Evolutionary conservation across 2,888 invertebrate genomes (phyloP), one percentile per base, ranked within the genome.

Genomic region (Druceiella hillmani): DNA sequence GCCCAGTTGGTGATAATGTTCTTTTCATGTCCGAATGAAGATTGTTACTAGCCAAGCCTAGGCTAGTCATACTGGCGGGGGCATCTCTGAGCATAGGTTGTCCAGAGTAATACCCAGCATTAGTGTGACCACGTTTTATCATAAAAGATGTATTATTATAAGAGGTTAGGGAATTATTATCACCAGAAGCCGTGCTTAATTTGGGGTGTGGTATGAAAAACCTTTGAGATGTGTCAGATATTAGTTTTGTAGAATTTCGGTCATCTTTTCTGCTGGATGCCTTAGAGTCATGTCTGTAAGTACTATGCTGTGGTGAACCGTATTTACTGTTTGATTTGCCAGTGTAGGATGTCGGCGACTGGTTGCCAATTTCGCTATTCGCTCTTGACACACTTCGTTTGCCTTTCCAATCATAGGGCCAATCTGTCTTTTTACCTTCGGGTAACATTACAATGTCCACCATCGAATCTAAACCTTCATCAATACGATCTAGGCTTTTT

Each of bases 401-500:
- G 44, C 69, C 68, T 36, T 68, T 53, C 49, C 60, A 61, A 38
- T 67, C 68, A 38, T 68, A 70, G 17, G 68, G 60, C 64, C 66
- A 66, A 2, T 56, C 49, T 0, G 61, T 55, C 41, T 65, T 67
- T 28, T 62, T 67, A 3, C 75, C 72, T 39, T 77, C 74, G 3
- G 72, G 63, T n/a, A 79, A 73, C 44, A 83, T 70, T 1, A 84
- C 78, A 22, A 85, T 81, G 51, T 82, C 79, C 1, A 83, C 79
- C 74, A 84, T 78, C 0, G 83, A 75, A 52, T 83, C 78, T 14
- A 87, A 57, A 11, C 84, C 79, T 55, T 77, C 79, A 54, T 87
- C 86, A 26, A 88, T 81, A 39, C 87, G 74, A 48, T 89, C 87
- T 31, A 88, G 61, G 47, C 87, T 88, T 61, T 87, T 88, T 0